Evolutionary conservation across 23 tunicate species (phyloP).

Genomic region (Ciona savignyi): DNA sequence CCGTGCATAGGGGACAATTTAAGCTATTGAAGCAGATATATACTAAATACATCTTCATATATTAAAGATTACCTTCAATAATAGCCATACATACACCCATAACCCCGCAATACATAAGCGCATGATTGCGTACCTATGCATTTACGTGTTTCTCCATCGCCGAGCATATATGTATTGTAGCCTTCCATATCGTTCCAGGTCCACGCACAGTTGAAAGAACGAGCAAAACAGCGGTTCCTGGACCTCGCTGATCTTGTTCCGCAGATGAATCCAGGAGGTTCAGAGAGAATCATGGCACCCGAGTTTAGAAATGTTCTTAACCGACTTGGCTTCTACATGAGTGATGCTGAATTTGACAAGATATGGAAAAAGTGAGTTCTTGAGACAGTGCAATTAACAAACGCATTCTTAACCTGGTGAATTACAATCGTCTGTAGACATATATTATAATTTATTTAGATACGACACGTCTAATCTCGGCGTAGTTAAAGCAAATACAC

Average conservation of each 20-base stretch:
- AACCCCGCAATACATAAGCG: too few relatives aligned
- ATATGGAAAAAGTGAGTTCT: constrained; percentile 70
- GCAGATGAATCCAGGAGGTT: constrained; percentile 90
- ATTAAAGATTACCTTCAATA: too few relatives aligned
- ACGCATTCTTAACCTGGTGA: not conserved
- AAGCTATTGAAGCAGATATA: too few relatives aligned
- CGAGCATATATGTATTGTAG: too few relatives aligned
- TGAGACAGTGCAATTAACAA: not conserved
- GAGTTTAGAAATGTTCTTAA: constrained; percentile 77
- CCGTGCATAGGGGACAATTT: not conserved
- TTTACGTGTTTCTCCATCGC: too few relatives aligned
- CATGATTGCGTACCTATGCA: too few relatives aligned
- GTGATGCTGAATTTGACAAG: constrained; percentile 80
- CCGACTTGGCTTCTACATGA: constrained; percentile 82
- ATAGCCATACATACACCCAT: too few relatives aligned
- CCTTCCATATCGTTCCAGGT: constrained; percentile 59
- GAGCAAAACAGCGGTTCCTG: constrained; percentile 80
- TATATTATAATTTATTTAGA: constrained; percentile 4
- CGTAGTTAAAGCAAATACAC: constrained; percentile 52
- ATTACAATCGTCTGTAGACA: too few relatives aligned
- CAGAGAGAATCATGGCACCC: constrained; percentile 68
- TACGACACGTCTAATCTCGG: constrained; percentile 65
- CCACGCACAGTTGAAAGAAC: constrained; percentile 77
- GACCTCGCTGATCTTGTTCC: constrained; percentile 90
- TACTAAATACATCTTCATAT: too few relatives aligned